These are phyloP conservation scores for Lontra canadensis DNA, from an alignment of 2,113 vertebrate species.

Conservation along the genomic window DNA sequence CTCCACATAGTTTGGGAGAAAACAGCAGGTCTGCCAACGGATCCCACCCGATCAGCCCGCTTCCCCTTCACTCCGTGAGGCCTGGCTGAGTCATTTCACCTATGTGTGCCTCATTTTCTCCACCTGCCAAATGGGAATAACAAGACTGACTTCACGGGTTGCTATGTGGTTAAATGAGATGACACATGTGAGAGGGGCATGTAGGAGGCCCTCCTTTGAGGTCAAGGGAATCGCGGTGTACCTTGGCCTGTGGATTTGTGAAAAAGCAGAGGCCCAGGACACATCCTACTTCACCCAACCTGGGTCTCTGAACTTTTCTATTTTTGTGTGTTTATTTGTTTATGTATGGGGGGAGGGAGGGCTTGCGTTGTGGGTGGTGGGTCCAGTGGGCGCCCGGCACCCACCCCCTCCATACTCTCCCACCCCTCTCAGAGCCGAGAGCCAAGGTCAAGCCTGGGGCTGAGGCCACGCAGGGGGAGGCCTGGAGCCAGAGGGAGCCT, in stretches of 20 bases:
- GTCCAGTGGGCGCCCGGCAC: not conserved
- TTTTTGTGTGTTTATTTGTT: not conserved
- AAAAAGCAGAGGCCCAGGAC: not conserved
- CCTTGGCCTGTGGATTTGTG: accelerated
- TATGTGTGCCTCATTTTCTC: not conserved
- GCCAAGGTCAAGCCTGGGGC: not conserved
- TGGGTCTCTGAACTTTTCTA: not conserved
- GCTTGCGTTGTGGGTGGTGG: too few species aligned
- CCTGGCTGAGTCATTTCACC: not conserved
- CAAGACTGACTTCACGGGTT: not conserved
- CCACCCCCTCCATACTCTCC: not conserved
- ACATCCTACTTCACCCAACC: not conserved
- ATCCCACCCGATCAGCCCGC: not conserved
- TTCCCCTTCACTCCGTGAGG: too few species aligned
- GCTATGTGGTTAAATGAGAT: not conserved
- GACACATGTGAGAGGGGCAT: accelerated
- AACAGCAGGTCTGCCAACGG: not conserved
- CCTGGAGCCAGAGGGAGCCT: not conserved
- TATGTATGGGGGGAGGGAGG: accelerated
- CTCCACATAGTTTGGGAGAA: not conserved
- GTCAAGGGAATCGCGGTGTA: not conserved
- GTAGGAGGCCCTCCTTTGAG: accelerated
- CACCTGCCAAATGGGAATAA: not conserved
- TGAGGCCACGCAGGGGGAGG: not conserved
- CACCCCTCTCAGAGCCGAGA: not conserved